Evolutionary conservation across 2,113 vertebrate genomes (phyloP).

Genomic region (Cinclus cinclus): DNA sequence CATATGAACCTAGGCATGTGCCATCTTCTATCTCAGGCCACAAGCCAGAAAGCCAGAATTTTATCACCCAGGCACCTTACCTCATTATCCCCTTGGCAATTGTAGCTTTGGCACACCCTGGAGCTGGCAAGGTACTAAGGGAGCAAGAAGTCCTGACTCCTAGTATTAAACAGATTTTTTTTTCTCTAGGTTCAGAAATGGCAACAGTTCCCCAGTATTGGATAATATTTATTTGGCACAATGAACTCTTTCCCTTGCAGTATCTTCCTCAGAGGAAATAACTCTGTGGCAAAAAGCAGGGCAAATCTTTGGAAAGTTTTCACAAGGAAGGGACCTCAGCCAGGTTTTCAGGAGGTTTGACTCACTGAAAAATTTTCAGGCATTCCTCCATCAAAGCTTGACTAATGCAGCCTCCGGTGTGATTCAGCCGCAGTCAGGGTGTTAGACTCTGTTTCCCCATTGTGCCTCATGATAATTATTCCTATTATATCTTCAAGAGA

Average conservation of each 20-base stretch:
- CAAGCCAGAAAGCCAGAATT: slow-evolving; percentile 17
- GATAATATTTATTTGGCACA: background rate
- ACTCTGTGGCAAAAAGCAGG: background rate
- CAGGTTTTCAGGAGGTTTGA: slow-evolving; percentile 11
- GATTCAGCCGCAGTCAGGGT: slow-evolving; percentile 35
- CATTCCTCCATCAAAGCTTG: slow-evolving; percentile 45
- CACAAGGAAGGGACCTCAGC: background rate
- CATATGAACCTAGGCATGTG: background rate
- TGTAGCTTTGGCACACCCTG: slow-evolving; percentile 22
- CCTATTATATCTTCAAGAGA: slow-evolving; percentile 48
- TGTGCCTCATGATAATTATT: slow-evolving; percentile 63
- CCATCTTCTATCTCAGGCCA: background rate
- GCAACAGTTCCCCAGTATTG: background rate
- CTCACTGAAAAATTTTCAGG: background rate
- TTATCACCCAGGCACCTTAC: slow-evolving; percentile 22
- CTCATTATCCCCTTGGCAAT: slow-evolving; percentile 61
- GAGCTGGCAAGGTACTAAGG: background rate
- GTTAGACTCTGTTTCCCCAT: slow-evolving; percentile 1
- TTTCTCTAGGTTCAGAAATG: background rate
- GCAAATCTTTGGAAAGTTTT: slow-evolving; percentile 39
- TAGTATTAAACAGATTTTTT: background rate
- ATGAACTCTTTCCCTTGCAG: background rate
- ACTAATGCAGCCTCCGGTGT: slow-evolving; percentile 15
- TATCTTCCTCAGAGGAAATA: background rate
- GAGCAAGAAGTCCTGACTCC: background rate